Percentiles rank a stretch among this genome's conserved stretches.
Evolutionary conservation across 2,888 invertebrate species (phyloP).

Genomic region (Amphipyra berbera): DNA sequence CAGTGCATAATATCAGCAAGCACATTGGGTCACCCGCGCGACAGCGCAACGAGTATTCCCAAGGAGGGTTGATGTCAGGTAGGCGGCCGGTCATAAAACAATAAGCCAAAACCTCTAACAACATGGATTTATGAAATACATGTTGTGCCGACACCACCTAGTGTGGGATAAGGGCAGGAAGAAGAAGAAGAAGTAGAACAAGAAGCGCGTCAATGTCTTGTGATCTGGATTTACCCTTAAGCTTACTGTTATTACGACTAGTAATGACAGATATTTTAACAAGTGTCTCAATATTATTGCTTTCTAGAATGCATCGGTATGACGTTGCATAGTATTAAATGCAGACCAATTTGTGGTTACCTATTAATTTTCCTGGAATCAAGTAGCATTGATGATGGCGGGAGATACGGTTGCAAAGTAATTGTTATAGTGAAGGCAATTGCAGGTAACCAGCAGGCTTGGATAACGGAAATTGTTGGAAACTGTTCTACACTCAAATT

Average conservation of each 20-base stretch:
- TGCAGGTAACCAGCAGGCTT: slow-evolving; percentile 8
- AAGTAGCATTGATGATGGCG: slow-evolving; percentile 9
- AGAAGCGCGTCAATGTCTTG: neutral
- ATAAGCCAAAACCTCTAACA: too few species aligned
- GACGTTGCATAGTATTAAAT: slow-evolving; percentile 15
- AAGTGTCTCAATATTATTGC: slow-evolving; percentile 15
- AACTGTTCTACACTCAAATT: slow-evolving; percentile 13
- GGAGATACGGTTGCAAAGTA: slow-evolving; percentile 20
- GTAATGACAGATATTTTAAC: slow-evolving; percentile 24
- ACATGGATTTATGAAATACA: too few species aligned
- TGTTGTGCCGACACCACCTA: too few species aligned
- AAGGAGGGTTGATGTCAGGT: too few species aligned
- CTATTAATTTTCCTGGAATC: slow-evolving; percentile 16
- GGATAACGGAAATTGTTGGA: neutral
- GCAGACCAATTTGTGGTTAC: slow-evolving; percentile 16
- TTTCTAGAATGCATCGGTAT: neutral
- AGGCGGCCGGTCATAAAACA: too few species aligned
- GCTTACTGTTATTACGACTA: slow-evolving; percentile 11
- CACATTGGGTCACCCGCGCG: too few species aligned
- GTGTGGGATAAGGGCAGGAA: too few species aligned
- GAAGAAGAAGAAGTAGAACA: too few species aligned
- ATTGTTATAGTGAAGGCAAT: slow-evolving; percentile 12
- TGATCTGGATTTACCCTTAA: slow-evolving; percentile 11
- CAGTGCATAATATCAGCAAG: too few species aligned
- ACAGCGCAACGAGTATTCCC: too few species aligned